Evolutionary conservation across 1,140 invertebrate species (phyloP), one percentile per base, ranked within the genome.

Genomic region (Artemia franciscana): DNA sequence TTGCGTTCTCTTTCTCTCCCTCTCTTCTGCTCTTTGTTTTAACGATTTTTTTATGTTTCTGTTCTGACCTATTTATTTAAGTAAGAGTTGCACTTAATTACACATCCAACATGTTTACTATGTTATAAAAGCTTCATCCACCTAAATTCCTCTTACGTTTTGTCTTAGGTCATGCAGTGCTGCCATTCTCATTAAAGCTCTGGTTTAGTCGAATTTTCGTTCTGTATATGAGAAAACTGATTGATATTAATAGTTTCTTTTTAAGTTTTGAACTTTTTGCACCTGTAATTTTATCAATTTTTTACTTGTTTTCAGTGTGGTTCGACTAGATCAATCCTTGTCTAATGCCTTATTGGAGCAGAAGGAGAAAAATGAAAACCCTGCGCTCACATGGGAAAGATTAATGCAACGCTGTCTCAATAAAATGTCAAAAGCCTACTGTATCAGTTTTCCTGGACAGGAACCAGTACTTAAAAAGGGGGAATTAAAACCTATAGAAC

Each of bases 401-500:
- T 71, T 89, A 5, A 82, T 83, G 67, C 77, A 78, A 26, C 78
- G 79, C 27, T 80, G 88, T 59, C 77, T 80, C 58, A 77, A 74
- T 18, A 80, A 82, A 68, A 88, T 91, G 85, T 83, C 84, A 25
- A 75, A 81, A 39, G 84, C 81, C 61, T 86, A 82, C 64, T 80
- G 85, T 70, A 78, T 90, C 61, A 74, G 72, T 4, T 77, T 78
- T 66, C 74, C 76, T 4, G 76, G 77, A 62, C 78, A 80, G 26
- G 73, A 77, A 39, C 78, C 76, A 39, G 71, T 79, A 58, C 70
- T 86, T 5, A 79, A 78, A 62, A 85, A 82, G 68, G 82, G 83
- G 56, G 84, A 87, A 72, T 73, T 91, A 63, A 80, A 86, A 28
- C 82, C 84, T 15, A 84, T 92, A 63, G 81, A 82, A 66, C 83